Conservation (phyloP, 2,797 vertebrate genomes). For the Ataeniobius toweri region DNA sequence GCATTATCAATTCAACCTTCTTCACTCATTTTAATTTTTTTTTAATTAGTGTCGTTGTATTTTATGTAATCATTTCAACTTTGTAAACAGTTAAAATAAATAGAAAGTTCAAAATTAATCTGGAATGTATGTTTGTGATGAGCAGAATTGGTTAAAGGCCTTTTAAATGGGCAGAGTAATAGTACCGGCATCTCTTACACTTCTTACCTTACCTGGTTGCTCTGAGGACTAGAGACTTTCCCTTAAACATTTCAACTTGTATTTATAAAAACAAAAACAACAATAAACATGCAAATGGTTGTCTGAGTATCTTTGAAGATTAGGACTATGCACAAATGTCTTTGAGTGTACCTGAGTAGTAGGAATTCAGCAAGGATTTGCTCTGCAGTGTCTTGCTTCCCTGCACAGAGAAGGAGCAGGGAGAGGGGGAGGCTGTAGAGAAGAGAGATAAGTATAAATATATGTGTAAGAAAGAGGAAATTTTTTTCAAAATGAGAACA, state of each 20-base stretch:
- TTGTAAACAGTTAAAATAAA: not conserved
- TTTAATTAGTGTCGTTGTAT: not conserved
- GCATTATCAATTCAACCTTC: not conserved
- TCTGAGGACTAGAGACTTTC: not conserved
- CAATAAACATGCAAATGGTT: not conserved
- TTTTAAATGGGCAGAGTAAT: not conserved
- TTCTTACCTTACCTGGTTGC: not conserved
- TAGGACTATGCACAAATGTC: constrained; percentile 12
- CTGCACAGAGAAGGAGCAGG: constrained; percentile 89
- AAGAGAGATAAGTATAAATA: constrained; percentile 3
- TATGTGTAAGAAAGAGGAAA: not conserved
- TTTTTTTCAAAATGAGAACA: not conserved
- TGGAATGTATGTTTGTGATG: not conserved
- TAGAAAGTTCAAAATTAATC: not conserved
- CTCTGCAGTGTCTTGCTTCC: constrained; percentile 89
- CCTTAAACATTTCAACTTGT: not conserved
- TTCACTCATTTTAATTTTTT: not conserved
- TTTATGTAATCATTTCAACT: not conserved
- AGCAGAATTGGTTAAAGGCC: not conserved
- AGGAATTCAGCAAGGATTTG: constrained; percentile 89
- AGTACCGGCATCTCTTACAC: not conserved
- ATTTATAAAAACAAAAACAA: not conserved
- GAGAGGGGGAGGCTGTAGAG: constrained; percentile 82
- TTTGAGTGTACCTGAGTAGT: constrained; percentile 82
- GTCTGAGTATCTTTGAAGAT: constrained; percentile 11